Conservation (phyloP, 2,113 vertebrate species). For the Camelus dromedarius region DNA sequence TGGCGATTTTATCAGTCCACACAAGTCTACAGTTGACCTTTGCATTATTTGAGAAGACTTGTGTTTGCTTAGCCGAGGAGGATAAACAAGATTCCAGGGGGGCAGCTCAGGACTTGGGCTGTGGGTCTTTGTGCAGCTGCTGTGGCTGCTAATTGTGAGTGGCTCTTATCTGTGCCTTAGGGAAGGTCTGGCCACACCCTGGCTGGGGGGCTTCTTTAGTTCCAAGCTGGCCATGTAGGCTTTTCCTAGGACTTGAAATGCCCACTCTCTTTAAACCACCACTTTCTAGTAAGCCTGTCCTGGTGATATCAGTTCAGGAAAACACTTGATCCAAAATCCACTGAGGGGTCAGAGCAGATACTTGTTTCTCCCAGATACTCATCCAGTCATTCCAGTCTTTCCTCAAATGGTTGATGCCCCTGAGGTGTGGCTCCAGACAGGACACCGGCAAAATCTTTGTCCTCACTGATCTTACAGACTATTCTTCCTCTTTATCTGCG, state of each 20-base stretch:
- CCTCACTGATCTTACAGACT: not conserved
- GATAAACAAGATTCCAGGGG: conserved; percentile 49
- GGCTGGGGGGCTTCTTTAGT: not conserved
- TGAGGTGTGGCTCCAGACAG: not conserved
- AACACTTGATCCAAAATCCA: not conserved
- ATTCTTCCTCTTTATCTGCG: not conserved
- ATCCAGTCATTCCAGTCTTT: not conserved
- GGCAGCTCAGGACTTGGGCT: not conserved
- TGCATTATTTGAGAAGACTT: conserved; percentile 70
- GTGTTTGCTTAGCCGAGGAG: conserved; percentile 61
- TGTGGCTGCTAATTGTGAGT: conserved; percentile 11
- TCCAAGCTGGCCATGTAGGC: not conserved
- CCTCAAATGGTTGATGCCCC: not conserved
- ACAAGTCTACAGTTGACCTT: conserved; percentile 72
- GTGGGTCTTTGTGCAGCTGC: not conserved
- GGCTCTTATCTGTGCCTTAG: conserved; percentile 10
- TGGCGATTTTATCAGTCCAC: conserved; percentile 60
- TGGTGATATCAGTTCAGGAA: not conserved
- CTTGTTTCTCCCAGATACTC: not conserved
- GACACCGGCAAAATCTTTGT: not conserved
- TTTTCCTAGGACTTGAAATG: conserved; percentile 10
- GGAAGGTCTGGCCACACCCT: conserved; percentile 25
- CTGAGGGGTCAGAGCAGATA: not conserved
- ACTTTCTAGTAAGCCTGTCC: not conserved
- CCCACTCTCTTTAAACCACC: not conserved